Conservation (phyloP, 2,888 invertebrate genomes). For the Urechis unicinctus region DNA sequence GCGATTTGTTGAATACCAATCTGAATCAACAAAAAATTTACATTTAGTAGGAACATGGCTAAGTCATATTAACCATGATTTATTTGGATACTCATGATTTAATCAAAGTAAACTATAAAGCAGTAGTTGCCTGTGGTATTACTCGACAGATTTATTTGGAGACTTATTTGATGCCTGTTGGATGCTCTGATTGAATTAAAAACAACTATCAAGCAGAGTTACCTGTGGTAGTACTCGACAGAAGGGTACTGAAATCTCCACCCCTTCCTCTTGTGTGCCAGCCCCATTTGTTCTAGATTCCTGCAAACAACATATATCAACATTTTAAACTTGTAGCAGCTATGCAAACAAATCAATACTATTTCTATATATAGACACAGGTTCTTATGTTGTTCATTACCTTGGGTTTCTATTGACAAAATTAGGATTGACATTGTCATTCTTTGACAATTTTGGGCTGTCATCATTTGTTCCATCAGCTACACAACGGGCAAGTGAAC, state of each 20-base stretch:
- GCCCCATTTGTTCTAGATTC: neutral
- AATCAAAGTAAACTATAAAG: no score
- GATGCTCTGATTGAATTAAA: neutral
- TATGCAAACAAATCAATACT: no score
- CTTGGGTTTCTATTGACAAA: neutral
- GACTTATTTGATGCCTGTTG: no score
- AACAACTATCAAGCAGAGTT: neutral
- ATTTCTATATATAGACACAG: no score
- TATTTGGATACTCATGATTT: no score
- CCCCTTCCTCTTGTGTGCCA: neutral
- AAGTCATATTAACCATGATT: no score
- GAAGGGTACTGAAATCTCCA: neutral
- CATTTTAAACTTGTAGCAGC: neutral
- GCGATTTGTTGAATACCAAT: conserved; percentile 26
- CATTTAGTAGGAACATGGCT: no score
- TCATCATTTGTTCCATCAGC: no score
- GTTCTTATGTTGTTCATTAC: neutral
- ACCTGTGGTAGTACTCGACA: neutral
- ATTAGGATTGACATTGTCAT: neutral
- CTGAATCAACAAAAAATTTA: conserved; percentile 21
- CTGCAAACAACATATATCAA: neutral
- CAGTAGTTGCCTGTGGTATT: no score
- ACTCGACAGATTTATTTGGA: no score
- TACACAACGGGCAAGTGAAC: no score
- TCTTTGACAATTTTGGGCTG: no score